A percentile compares a stretch with the other conserved stretches of the same genome.
phyloP scores from a whole-genome alignment of 2,113 vertebrate species.

The Aegypius monachus region DNA sequence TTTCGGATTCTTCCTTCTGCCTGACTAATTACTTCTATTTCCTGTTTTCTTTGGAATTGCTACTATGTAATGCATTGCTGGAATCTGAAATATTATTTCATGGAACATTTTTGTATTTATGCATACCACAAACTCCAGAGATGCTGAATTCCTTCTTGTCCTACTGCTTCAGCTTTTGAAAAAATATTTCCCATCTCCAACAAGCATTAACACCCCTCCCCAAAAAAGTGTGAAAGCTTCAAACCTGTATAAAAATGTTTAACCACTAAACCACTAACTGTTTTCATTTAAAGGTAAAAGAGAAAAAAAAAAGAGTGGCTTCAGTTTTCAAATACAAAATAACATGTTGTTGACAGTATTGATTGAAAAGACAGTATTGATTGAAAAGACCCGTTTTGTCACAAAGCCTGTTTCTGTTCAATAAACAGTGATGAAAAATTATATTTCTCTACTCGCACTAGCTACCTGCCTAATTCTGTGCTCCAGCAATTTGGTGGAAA shows the following conservation, averaged over 20 bases:
- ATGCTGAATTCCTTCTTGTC: neutral
- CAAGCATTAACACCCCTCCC: neutral
- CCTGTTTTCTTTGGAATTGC: constrained; percentile 52
- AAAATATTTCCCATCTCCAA: neutral
- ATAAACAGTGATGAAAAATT: neutral
- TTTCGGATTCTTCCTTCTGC: constrained; percentile 39
- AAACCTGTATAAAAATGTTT: neutral
- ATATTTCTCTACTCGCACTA: neutral
- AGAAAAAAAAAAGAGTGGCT: neutral
- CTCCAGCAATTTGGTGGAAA: neutral
- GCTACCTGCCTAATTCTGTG: neutral
- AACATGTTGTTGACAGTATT: neutral
- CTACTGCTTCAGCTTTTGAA: neutral
- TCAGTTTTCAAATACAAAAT: neutral
- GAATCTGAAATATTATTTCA: constrained; percentile 57
- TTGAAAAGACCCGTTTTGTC: neutral
- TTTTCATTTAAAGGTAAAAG: neutral
- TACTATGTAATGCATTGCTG: constrained; percentile 33
- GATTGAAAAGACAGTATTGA: neutral
- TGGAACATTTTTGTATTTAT: constrained; percentile 15
- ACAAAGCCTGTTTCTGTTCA: neutral
- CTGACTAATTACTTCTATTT: constrained; percentile 44
- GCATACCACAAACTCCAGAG: constrained; percentile 47
- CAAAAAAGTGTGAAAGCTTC: neutral
- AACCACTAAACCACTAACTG: neutral